Evolutionary conservation across 1,140 invertebrate genomes (phyloP), one percentile per base, ranked within the genome.

Genomic region (Cotesia chilonis): DNA sequence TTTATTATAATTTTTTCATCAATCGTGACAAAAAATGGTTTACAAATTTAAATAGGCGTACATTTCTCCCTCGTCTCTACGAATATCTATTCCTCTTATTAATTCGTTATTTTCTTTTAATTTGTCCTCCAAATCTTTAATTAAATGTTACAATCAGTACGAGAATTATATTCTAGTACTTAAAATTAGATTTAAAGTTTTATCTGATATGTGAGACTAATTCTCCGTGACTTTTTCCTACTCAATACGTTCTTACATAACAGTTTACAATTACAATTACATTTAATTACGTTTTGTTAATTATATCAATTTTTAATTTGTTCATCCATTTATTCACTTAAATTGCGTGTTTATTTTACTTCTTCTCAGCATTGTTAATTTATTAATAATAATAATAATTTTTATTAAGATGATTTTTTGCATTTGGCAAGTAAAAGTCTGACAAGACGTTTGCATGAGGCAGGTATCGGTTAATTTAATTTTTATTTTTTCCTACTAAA

Each of bases 331-430:
- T 47, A 52, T 14, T 36, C 3, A 20, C 36, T 36, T 63, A n/a
- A 20, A 14, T 68, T 55, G 14, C 14, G n/a, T 52, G 10, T 51
- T 52, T 17, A 66, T 63, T 28, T 47, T 72, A 28, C 28, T 59
- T 59, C 17, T 38, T 72, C 38, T 57, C 28, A 28, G 28, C 1
- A 28, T 28, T 28, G 28, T 57, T 73, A 68, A 72, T 76, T 82
- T 81, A 83, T 83, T 82, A 82, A 80, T 83, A 76, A 80, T 77
- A 80, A 79, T 83, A 81, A 83, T 60, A 14, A 6, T 55, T 12
- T 60, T 20, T 14, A 47, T 52, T 51, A 4, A 47, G 5, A 17
- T 65, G 17, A 3, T 65, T 52, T 28, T 35, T 79, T 77, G 77
- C 74, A 74, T 84, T 83, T 82, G 81, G 81, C 82, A 82, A 80